Base-by-base conservation (phyloP, 2,113 vertebrate genomes). In the Pseudolaguvia tuberculata region DNA sequence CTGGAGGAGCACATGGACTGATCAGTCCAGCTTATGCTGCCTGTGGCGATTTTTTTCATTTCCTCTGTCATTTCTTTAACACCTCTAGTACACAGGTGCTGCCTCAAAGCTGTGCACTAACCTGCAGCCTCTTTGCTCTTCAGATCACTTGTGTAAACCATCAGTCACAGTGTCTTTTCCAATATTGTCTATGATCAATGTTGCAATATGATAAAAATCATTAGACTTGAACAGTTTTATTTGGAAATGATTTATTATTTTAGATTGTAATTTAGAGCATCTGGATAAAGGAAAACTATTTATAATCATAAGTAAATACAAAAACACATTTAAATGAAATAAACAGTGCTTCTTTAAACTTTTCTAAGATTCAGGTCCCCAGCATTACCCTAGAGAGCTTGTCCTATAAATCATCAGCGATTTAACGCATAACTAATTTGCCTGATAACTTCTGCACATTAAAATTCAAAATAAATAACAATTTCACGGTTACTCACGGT, bases 21-120 rank as follows among this genome's bases (percentile, higher is more conserved):
- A 1, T 15, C 25, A 35, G 67, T 14, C 18, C 2, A 12, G 17
- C 63, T 69, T 50, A 14, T 53, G 23, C 67, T 59, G 45, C 78
- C 81, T 51, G 76, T 50, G 23, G 78, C 51, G 79, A 65, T 80
- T 78, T 80, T 78, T 80, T 77, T 82, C 71, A 78, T 76, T 78
- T 51, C 63, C 52, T 47, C 50, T 58, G 68, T 82, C 68, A 72
- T 48, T 69, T 31, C 27, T 55, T 56, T 53, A 17, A 55, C 70
- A 61, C 57, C 76, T 76, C 5, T 42, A 7, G 39, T 42, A 65
- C 63, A 68, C 68, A 72, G 61, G 58, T 73, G 78, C 39, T 69
- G 25, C 72, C 47, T 72, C 35, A 53, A n/a, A 65, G 67, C 45
- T 51, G 68, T 27, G 42, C 27, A n/a, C 47, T 58, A 48, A 57